A percentile compares a stretch with the other conserved stretches of the same genome.
phyloP scores from a whole-genome alignment of 1,140 invertebrate species.

The Bombus confusus region DNA sequence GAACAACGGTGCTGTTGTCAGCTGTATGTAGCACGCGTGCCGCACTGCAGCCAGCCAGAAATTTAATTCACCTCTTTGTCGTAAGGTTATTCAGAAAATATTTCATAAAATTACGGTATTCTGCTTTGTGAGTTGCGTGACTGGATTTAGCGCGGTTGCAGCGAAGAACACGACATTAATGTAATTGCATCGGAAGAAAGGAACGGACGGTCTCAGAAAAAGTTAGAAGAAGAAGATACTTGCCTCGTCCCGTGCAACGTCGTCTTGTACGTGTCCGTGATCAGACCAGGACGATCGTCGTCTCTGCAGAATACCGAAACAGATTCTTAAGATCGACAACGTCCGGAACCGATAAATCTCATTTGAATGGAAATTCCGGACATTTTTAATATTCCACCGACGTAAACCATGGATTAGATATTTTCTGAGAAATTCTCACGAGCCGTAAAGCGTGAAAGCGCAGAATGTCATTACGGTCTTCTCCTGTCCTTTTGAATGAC shows the following conservation, averaged over 20 bases:
- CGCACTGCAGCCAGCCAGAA: not conserved
- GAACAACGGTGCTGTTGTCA: too few species aligned
- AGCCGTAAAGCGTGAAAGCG: conserved; percentile 2
- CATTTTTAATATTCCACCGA: conserved; percentile 43
- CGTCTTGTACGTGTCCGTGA: not conserved
- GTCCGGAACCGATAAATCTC: conserved; percentile 39
- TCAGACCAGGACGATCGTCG: not conserved
- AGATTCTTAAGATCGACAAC: conserved; percentile 27
- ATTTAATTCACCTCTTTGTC: conserved; percentile 33
- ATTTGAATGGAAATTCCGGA: conserved; percentile 50
- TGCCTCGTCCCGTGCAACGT: not conserved
- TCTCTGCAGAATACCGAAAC: conserved; percentile 31
- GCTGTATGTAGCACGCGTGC: not conserved
- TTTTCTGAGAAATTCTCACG: conserved; percentile 31
- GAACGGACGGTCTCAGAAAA: not conserved
- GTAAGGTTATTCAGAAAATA: conserved; percentile 24
- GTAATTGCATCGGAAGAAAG: conserved; percentile 5
- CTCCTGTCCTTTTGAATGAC: conserved; percentile 39
- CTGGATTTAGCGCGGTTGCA: not conserved
- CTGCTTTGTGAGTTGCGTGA: not conserved
- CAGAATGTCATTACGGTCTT: conserved; percentile 18
- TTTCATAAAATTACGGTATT: conserved; percentile 6
- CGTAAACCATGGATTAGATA: not conserved
- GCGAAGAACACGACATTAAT: not conserved
- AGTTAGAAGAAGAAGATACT: not conserved